phyloP scores from a whole-genome alignment of 2,797 vertebrate genomes.

The Rhynchonycteris naso region DNA sequence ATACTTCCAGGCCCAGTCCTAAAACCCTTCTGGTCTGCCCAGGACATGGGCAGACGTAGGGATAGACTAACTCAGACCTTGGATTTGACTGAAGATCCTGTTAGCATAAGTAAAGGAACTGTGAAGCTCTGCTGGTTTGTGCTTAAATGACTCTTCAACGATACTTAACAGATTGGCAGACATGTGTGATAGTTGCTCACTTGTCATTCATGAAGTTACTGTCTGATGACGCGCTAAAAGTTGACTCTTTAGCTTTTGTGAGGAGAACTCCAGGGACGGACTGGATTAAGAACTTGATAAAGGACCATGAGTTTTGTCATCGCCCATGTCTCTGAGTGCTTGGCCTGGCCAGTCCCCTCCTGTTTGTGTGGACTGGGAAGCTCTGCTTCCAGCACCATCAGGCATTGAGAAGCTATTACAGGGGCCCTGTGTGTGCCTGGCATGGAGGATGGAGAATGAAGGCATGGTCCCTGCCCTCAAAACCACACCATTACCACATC shows the following conservation, averaged over 20 bases:
- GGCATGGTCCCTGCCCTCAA: not conserved
- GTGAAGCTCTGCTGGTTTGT: not conserved
- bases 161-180: not conserved
- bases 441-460: not conserved
- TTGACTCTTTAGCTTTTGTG: not conserved
- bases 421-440: not conserved
- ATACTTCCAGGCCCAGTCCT: too few species aligned
- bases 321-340: not conserved
- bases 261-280: not conserved
- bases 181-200: fast-evolving
- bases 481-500: fast-evolving
- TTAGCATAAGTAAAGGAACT: not conserved
- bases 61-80: not conserved
- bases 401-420: not conserved
- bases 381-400: not conserved
- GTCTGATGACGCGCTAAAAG: not conserved
- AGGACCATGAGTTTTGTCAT: not conserved
- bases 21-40: not conserved
- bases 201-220: too few species aligned
- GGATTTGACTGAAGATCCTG: not conserved
- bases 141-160: fast-evolving
- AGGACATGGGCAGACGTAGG: not conserved
- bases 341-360: not conserved
- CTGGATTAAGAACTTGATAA: not conserved
- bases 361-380: not conserved